Base-by-base conservation (phyloP, 1,140 invertebrate species). In the Macrosteles quadrilineatus region DNA sequence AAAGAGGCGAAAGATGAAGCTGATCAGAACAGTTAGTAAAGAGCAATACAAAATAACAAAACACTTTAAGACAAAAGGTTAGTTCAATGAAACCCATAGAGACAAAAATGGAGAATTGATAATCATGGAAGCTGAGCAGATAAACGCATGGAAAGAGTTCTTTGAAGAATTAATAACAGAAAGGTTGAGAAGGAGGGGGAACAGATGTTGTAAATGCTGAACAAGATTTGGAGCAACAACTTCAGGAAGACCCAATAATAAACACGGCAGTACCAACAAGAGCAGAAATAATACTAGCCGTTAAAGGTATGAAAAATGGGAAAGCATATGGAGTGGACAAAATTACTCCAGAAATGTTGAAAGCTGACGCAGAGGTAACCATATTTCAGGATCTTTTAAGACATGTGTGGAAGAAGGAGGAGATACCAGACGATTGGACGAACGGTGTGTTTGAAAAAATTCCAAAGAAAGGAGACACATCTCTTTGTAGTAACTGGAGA, bases 381-480 rank as follows among this genome's bases (percentile, higher is more conserved):
- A 25, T 69, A 32, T 29, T 55, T 21, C 47, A 55, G 1, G 31
- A 59, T 6, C 17, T 69, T 19, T 4, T 69, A 29, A 57, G 29
- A 57, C 1, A 69, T 21, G 25, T 69, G 2, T 59, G 53, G 31
- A 23, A 69, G 23, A 55, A 55, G 6, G 67, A 57, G 30, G 31
- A 55, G 27, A 69, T 69, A 31, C 67, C 67, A 57, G 29, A 69
- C 1, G 67, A 69, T 29, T 69, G 67, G 67, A 69, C 30, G 40
- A 53, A 69, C 25, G 53, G 47, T n/a, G 6, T 59, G 19, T 4
- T 69, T 6, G 32, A 63, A 57, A 27, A 47, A 14, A 25, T 69
- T 3, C 53, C 47, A 12, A 69, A 69, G 36, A 69, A 69, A 55
- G 50, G 50, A 23, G 67, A 69, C 30, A 69, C 31, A 3, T 53